Evolutionary conservation across 2,113 vertebrate genomes (phyloP).

Genomic region (Verasper variegatus): DNA sequence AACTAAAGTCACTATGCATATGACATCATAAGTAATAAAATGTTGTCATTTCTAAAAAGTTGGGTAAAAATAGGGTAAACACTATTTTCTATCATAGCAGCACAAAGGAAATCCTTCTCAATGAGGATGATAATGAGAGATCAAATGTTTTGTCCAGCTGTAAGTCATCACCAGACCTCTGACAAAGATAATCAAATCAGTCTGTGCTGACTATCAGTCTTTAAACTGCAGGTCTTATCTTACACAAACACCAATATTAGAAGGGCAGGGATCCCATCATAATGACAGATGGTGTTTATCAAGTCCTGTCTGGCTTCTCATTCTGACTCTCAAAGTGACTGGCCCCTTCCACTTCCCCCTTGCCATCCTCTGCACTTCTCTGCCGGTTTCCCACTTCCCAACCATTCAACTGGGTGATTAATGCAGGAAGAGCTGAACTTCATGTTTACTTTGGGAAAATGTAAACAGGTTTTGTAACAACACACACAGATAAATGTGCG

Average conservation of each 20-base stretch:
- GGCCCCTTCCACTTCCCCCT: background rate
- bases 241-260: background rate
- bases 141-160: background rate
- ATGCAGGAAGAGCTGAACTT: constrained; percentile 42
- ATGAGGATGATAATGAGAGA: background rate
- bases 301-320: background rate
- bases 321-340: constrained; percentile 15
- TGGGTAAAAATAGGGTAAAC: too few species aligned
- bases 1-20: too few species aligned
- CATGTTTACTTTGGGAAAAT: constrained; percentile 8
- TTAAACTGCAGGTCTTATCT: background rate
- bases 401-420: background rate
- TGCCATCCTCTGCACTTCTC: constrained; percentile 1
- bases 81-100: too few species aligned
- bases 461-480: background rate
- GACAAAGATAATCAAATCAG: background rate
- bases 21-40: too few species aligned
- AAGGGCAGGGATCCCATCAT: constrained; percentile 7
- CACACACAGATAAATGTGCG: background rate
- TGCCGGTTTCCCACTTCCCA: background rate
- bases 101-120: too few species aligned
- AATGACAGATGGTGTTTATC: constrained; percentile 35
- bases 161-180: background rate
- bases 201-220: background rate
- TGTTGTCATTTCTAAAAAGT: too few species aligned